Evolutionary conservation across 30 jellyfish, hydroid and myxozoan genomes (phyloP).

Genomic region (Mastigias papua): DNA sequence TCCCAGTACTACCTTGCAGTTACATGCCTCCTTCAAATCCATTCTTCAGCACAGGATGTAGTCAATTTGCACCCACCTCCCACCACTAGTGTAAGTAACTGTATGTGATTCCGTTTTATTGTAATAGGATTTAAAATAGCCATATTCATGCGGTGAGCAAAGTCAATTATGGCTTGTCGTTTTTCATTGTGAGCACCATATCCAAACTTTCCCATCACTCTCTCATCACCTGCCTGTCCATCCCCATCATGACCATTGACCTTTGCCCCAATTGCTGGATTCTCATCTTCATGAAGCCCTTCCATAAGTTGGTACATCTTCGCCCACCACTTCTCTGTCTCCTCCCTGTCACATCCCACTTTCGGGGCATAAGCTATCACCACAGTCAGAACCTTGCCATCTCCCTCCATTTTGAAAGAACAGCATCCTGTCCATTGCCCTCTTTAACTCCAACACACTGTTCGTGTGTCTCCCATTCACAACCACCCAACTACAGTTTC

Average conservation of each 20-base stretch:
- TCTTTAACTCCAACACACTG: not conserved
- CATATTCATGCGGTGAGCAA: no score
- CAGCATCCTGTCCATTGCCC: not conserved
- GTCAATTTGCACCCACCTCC: no score
- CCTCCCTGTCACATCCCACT: not conserved
- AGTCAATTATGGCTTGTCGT: not conserved
- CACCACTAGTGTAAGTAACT: no score
- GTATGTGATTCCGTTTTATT: no score
- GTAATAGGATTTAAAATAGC: no score
- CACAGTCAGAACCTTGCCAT: not conserved
- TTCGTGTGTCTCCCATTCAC: not conserved
- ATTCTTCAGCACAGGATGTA: no score
- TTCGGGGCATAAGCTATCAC: not conserved
- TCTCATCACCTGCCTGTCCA: not conserved
- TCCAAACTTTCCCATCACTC: not conserved
- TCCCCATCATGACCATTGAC: not conserved
- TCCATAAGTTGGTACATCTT: not conserved
- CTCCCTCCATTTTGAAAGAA: not conserved
- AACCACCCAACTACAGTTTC: no score
- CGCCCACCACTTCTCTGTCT: not conserved
- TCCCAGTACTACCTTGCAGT: not conserved
- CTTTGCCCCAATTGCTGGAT: not conserved
- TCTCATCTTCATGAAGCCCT: not conserved
- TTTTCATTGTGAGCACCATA: not conserved
- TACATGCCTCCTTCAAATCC: not conserved